Evolutionary conservation across 2,797 vertebrate species (phyloP).

Genomic region (Diplodus puntazzo): DNA sequence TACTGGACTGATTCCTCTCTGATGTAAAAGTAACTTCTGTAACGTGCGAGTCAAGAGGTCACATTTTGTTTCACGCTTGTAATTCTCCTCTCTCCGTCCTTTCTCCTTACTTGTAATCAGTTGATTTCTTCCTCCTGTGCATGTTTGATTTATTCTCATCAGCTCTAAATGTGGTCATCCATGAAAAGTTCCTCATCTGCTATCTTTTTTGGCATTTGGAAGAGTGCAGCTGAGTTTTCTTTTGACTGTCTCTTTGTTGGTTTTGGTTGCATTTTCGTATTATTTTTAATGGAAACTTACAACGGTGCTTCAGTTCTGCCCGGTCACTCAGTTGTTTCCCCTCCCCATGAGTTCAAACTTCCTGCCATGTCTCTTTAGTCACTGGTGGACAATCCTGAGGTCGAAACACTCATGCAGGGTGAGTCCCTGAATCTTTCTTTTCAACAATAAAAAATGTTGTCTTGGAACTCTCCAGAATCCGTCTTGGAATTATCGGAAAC

Average conservation of each 20-base stretch:
- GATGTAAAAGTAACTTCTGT: constrained; percentile 28
- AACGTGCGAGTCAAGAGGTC: constrained; percentile 33
- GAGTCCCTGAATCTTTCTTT: background rate
- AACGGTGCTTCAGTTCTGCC: background rate
- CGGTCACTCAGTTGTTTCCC: background rate
- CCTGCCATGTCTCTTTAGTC: constrained; percentile 13
- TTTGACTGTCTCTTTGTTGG: too few relatives aligned
- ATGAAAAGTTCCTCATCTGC: background rate
- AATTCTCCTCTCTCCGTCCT: background rate
- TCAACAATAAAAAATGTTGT: constrained; percentile 7
- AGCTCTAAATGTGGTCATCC: background rate
- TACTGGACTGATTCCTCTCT: constrained; percentile 31
- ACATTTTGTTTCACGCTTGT: background rate
- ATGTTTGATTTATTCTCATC: background rate
- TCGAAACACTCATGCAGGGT: constrained; percentile 17
- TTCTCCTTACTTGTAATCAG: background rate
- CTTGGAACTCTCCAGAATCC: background rate
- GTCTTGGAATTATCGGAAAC: background rate
- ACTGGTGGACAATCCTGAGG: constrained; percentile 1
- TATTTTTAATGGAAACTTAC: constrained; percentile 9
- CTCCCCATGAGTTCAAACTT: constrained; percentile 10
- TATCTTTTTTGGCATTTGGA: background rate
- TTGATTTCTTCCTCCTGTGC: background rate
- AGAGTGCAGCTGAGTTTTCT: background rate
- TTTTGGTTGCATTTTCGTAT: background rate